Conservation (phyloP, 1,140 invertebrate species). For the Drosophila mayri region DNA sequence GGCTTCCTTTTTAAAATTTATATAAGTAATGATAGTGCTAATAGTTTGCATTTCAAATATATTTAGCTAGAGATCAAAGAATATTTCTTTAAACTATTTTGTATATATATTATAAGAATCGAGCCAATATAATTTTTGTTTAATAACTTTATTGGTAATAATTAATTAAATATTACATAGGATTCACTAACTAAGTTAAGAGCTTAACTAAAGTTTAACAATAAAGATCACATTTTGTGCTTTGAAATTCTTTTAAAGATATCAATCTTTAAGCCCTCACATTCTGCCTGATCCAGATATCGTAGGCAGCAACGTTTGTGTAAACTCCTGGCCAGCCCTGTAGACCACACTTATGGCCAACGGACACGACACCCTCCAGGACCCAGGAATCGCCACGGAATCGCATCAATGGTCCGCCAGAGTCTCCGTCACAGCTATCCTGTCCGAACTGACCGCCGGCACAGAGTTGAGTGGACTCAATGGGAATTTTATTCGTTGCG, state of each 20-base stretch:
- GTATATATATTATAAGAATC: no score
- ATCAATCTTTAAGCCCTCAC: constrained; percentile 49
- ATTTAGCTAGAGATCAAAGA: no score
- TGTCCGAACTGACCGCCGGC: constrained; percentile 86
- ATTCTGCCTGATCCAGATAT: constrained; percentile 85
- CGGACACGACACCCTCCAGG: constrained; percentile 86
- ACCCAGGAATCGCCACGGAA: constrained; percentile 85
- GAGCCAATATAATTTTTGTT: neutral
- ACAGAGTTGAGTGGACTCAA: constrained; percentile 86
- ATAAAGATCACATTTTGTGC: constrained; percentile 64
- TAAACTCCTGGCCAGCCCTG: constrained; percentile 86
- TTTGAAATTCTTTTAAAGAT: constrained; percentile 5
- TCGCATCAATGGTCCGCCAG: constrained; percentile 89
- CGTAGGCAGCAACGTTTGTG: constrained; percentile 85
- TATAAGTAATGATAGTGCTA: no score
- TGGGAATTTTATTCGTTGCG: constrained; percentile 50
- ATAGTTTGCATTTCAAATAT: no score
- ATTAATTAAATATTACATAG: neutral
- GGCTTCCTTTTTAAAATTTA: no score
- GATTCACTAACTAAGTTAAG: neutral
- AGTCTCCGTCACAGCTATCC: constrained; percentile 89
- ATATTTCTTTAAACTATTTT: no score
- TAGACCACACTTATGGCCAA: constrained; percentile 85
- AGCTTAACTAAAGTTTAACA: constrained; percentile 3
- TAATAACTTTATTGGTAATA: constrained; percentile 4